Conservation (phyloP, 2,888 invertebrate species). For the Andrena praecox region DNA sequence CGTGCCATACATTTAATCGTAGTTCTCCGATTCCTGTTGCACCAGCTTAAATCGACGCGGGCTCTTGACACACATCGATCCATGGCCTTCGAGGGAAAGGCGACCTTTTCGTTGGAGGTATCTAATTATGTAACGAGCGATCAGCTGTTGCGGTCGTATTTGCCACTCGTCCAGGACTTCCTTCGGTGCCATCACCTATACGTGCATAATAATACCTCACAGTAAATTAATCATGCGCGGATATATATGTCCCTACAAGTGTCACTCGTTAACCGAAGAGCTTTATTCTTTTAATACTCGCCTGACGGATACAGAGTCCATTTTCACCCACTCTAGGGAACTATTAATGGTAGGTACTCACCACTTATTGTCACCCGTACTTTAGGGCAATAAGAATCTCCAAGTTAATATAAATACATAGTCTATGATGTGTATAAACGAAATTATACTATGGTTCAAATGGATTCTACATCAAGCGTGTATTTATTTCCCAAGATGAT, state of each 20-base stretch:
- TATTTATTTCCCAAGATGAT: too few relatives aligned
- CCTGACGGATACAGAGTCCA: too few relatives aligned
- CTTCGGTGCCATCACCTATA: conserved; percentile 91
- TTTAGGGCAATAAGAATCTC: too few relatives aligned
- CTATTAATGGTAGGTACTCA: too few relatives aligned
- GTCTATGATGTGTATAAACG: too few relatives aligned
- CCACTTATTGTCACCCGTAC: too few relatives aligned
- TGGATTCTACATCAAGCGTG: too few relatives aligned
- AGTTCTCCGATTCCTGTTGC: conserved; percentile 95
- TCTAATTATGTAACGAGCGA: conserved; percentile 93
- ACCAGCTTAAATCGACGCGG: conserved; percentile 95
- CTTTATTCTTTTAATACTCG: too few relatives aligned
- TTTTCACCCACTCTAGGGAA: too few relatives aligned
- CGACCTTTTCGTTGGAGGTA: conserved; percentile 93
- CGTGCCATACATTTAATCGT: conserved; percentile 87
- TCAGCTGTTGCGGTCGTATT: conserved; percentile 93
- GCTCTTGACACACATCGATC: conserved; percentile 93
- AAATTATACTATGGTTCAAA: too few relatives aligned
- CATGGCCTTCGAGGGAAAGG: conserved; percentile 89
- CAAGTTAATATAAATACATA: too few relatives aligned
- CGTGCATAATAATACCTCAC: neutral
- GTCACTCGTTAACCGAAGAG: too few relatives aligned
- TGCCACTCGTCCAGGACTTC: conserved; percentile 97
- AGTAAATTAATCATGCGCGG: neutral
- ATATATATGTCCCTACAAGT: neutral